A percentile compares a stretch with the other conserved stretches of the same genome.
Evolutionary conservation across 1,140 invertebrate genomes (phyloP).

Genomic region (Piezodorus guildinii): DNA sequence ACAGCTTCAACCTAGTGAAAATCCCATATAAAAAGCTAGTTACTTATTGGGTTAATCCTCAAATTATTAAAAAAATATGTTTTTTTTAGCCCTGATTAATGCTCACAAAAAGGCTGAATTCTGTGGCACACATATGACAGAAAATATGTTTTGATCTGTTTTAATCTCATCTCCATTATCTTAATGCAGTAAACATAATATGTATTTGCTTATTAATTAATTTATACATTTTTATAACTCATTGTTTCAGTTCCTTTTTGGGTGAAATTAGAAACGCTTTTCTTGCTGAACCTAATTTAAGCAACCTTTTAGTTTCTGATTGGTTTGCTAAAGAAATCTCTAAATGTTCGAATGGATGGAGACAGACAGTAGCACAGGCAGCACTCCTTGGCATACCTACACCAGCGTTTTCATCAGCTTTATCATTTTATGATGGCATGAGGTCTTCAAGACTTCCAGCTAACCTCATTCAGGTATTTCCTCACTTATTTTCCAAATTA

Average conservation of each 20-base stretch:
- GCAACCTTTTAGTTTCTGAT: slow-evolving; percentile 85
- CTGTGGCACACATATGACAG: too few species aligned
- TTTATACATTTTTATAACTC: neutral
- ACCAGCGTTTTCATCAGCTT: slow-evolving; percentile 81
- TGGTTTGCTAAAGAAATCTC: slow-evolving; percentile 85
- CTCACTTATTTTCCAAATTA: too few species aligned
- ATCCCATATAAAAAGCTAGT: too few species aligned
- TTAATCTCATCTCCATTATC: too few species aligned
- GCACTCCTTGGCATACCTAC: slow-evolving; percentile 76
- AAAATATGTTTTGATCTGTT: too few species aligned
- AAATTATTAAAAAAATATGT: too few species aligned
- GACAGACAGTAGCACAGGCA: slow-evolving; percentile 40
- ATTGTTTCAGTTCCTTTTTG: slow-evolving; percentile 65
- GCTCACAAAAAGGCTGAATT: too few species aligned
- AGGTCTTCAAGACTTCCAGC: slow-evolving; percentile 69
- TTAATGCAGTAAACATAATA: too few species aligned
- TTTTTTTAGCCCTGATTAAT: too few species aligned
- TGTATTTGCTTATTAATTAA: too few species aligned
- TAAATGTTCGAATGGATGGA: slow-evolving; percentile 60
- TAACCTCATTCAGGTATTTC: slow-evolving; percentile 71
- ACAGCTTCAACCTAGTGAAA: too few species aligned
- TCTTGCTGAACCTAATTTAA: slow-evolving; percentile 78
- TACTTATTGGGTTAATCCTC: too few species aligned
- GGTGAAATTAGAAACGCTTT: slow-evolving; percentile 96
- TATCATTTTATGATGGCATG: slow-evolving; percentile 97